Conservation (phyloP, 2,113 vertebrate genomes). For the Corythoichthys intestinalis region DNA sequence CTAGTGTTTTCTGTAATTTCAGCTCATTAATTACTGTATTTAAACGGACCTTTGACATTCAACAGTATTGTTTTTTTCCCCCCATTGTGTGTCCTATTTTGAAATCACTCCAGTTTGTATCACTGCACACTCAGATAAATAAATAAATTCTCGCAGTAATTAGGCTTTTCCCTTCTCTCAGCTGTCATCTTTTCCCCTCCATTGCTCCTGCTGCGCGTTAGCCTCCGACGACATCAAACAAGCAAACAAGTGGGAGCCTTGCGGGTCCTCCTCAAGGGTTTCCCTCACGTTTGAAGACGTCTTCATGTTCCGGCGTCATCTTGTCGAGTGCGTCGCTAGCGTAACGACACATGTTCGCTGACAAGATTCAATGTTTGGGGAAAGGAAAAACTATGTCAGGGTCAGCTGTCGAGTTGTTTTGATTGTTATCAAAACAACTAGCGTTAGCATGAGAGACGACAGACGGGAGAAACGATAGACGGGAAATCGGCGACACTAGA, state of each 20-base stretch:
- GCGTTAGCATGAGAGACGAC: no score
- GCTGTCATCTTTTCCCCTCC: background rate
- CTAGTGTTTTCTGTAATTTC: background rate
- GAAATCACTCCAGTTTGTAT: background rate
- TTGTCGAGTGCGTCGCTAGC: background rate
- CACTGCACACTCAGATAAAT: background rate
- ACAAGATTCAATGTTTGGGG: background rate
- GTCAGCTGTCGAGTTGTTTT: background rate
- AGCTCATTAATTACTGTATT: background rate
- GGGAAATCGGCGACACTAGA: background rate
- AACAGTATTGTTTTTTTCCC: background rate
- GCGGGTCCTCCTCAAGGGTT: background rate
- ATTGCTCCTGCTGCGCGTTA: background rate
- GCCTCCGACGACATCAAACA: background rate
- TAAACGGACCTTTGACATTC: background rate
- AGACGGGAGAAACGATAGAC: background rate
- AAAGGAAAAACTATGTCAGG: background rate
- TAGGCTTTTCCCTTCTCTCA: background rate
- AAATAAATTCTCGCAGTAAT: background rate
- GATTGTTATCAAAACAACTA: background rate
- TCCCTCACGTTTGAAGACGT: background rate
- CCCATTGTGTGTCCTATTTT: background rate
- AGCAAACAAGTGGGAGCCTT: background rate
- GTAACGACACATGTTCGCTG: background rate
- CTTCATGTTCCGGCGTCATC: background rate